phyloP scores from a whole-genome alignment of 2,113 vertebrate species.

The Pomatorhinus ruficollis region DNA sequence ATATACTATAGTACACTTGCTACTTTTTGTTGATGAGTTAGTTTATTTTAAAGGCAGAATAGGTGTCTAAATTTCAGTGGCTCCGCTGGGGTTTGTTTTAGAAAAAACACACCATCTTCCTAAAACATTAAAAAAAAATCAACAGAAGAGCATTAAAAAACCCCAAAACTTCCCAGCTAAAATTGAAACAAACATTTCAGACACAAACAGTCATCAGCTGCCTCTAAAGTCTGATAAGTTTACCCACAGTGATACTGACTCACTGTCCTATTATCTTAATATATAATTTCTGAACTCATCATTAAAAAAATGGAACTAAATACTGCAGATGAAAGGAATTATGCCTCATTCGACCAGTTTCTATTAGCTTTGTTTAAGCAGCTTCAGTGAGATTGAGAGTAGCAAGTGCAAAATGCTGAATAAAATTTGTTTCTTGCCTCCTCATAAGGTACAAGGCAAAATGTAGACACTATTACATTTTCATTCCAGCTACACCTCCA shows the following conservation, averaged over 20 bases:
- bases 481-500: constrained; percentile 9
- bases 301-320: background rate
- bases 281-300: background rate
- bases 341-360: background rate
- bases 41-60: background rate
- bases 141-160: background rate
- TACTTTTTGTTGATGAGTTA: background rate
- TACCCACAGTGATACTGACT: background rate
- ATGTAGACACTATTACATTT: constrained; percentile 10
- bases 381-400: background rate
- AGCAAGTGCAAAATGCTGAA: background rate
- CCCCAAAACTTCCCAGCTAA: background rate
- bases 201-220: background rate
- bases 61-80: background rate
- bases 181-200: background rate
- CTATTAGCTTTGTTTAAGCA: background rate
- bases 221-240: background rate
- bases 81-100: background rate
- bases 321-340: background rate
- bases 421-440: background rate
- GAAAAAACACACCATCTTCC: background rate
- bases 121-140: background rate
- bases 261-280: background rate
- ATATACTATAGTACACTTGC: background rate
- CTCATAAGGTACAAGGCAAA: background rate